Conservation (phyloP, 2,888 invertebrate species). For the Oscheius onirici region DNA sequence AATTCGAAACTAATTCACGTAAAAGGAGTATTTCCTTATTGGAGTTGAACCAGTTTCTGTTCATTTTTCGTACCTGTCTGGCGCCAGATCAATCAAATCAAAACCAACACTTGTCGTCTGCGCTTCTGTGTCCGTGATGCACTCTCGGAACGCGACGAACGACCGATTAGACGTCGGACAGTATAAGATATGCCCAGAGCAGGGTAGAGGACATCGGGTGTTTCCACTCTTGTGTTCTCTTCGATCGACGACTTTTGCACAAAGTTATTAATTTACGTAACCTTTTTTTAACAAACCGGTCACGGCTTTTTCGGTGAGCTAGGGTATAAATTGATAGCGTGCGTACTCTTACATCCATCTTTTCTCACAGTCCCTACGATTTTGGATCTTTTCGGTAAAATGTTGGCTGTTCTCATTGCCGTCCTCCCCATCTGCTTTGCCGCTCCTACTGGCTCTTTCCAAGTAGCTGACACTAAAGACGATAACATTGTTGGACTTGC, state of each 20-base stretch:
- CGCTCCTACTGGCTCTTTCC: conserved; percentile 13
- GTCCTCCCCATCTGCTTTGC: conserved; percentile 13
- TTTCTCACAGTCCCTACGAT: not conserved
- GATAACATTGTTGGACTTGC: conserved; percentile 39
- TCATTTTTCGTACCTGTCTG: conserved; percentile 32
- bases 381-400: not conserved
- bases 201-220: not conserved
- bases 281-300: conserved; percentile 13
- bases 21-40: conserved; percentile 20
- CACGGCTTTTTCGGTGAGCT: conserved; percentile 1
- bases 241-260: not conserved
- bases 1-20: too few relatives aligned
- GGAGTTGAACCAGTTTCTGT: conserved; percentile 26
- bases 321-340: conserved; percentile 4
- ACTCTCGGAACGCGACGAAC: conserved; percentile 22
- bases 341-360: not conserved
- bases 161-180: conserved; percentile 8
- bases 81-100: conserved; percentile 33
- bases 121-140: conserved; percentile 17
- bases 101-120: conserved; percentile 21
- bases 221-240: not conserved
- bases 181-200: conserved; percentile 26
- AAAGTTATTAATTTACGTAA: conserved; percentile 7
- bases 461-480: conserved; percentile 18
- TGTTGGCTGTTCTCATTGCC: conserved; percentile 4